These are phyloP conservation scores for Bombylius major DNA, from an alignment of 2,888 invertebrate genomes.

Conservation along the genomic window DNA sequence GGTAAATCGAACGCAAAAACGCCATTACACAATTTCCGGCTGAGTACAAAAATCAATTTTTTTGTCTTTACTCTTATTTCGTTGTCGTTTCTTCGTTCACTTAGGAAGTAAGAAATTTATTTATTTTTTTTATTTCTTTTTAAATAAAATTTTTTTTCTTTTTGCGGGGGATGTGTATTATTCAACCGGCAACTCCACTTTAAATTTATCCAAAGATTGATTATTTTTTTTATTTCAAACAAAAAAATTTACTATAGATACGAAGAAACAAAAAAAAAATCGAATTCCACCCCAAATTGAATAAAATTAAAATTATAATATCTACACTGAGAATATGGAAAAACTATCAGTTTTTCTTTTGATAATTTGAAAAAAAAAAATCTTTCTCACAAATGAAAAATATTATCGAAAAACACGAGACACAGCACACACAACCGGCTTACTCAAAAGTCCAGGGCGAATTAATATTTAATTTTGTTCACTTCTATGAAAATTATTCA, in stretches of 20 bases:
- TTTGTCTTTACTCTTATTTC: not conserved
- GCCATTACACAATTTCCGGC: conserved; percentile 30
- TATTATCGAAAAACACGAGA: not conserved
- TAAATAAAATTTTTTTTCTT: not conserved
- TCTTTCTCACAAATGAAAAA: too few relatives aligned
- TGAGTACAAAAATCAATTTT: not conserved
- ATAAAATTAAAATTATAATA: not conserved
- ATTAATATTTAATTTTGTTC: not conserved
- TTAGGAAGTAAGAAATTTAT: not conserved
- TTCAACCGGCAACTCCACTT: not conserved
- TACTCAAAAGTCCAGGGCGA: not conserved
- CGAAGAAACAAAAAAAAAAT: too few relatives aligned
- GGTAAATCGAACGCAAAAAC: conserved; percentile 35
- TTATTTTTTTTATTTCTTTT: not conserved
- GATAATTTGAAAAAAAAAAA: too few relatives aligned
- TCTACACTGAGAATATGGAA: too few relatives aligned
- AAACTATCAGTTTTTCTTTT: too few relatives aligned
- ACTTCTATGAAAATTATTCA: not conserved
- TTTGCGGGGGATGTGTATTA: not conserved
- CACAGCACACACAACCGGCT: not conserved
- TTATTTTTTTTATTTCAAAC: too few relatives aligned
- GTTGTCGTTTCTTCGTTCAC: not conserved
- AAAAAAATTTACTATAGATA: too few relatives aligned
- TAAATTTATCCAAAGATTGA: too few relatives aligned
- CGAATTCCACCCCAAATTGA: too few relatives aligned